Percentiles rank a stretch among this genome's conserved stretches.
Evolutionary conservation across 2,797 vertebrate species (phyloP).

Genomic region (Lerista edwardsae): DNA sequence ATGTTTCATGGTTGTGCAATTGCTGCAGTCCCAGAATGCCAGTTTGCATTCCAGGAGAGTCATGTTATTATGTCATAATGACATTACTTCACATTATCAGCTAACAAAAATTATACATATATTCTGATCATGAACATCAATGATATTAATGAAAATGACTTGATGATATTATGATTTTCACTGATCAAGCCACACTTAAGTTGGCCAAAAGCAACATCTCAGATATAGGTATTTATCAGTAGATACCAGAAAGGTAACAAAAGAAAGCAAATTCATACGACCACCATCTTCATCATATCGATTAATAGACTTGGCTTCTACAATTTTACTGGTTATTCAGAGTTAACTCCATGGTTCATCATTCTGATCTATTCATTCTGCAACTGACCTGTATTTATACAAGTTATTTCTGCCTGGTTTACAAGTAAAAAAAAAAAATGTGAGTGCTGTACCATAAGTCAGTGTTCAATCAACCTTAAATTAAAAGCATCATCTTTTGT

Average conservation of each 20-base stretch:
- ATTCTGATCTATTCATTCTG: neutral
- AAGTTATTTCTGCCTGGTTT: neutral
- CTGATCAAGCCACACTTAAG: neutral
- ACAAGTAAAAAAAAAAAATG: neutral
- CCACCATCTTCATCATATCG: neutral
- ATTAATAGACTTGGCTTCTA: rapidly evolving
- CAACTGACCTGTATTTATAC: neutral
- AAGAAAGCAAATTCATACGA: neutral
- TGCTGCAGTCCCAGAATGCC: too few species aligned
- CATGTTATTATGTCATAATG: too few species aligned
- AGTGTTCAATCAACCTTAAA: neutral
- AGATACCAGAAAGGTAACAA: neutral
- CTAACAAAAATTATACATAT: too few species aligned
- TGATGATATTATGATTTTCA: too few species aligned
- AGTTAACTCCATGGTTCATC: neutral
- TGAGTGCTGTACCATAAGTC: neutral
- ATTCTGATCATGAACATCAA: too few species aligned
- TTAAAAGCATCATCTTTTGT: neutral
- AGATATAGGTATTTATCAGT: neutral
- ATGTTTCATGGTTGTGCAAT: too few species aligned
- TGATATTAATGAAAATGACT: too few species aligned
- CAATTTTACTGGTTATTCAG: neutral
- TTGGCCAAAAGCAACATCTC: neutral
- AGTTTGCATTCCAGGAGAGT: too few species aligned
- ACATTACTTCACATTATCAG: too few species aligned